Evolutionary conservation across 2,888 invertebrate species (phyloP).

Genomic region (Rhagonycha lutea): DNA sequence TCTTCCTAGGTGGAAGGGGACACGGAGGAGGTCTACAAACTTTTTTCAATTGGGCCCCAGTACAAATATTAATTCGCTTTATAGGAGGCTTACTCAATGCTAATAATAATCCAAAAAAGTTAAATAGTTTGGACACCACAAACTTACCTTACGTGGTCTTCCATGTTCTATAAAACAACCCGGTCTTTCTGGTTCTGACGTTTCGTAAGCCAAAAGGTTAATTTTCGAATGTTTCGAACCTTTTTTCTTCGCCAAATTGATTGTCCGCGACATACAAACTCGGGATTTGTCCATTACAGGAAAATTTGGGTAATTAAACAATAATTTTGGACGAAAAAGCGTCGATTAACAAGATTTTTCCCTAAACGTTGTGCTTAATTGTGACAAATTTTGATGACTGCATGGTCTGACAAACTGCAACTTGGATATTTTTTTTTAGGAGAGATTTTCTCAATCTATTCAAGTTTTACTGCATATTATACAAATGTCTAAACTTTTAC

Average conservation of each 20-base stretch:
- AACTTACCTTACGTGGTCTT: neutral
- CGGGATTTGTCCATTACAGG: slow-evolving; percentile 32
- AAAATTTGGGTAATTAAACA: neutral
- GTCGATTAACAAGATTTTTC: neutral
- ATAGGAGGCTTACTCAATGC: slow-evolving; percentile 24
- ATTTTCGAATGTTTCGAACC: slow-evolving; percentile 40
- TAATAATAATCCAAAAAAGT: neutral
- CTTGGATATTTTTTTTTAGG: too few species aligned
- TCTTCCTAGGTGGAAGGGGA: slow-evolving; percentile 42
- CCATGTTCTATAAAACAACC: neutral
- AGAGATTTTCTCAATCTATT: too few species aligned
- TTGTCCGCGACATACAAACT: slow-evolving; percentile 41
- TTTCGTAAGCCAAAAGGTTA: slow-evolving; percentile 22
- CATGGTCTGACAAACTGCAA: neutral
- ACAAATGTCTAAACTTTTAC: neutral
- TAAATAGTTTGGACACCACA: neutral
- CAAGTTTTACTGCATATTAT: neutral
- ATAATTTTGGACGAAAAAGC: neutral
- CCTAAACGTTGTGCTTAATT: neutral
- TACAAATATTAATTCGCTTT: slow-evolving; percentile 51
- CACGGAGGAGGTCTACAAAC: slow-evolving; percentile 48
- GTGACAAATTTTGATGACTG: neutral
- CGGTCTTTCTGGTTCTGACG: neutral
- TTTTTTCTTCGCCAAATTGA: slow-evolving; percentile 47
- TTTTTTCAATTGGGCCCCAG: slow-evolving; percentile 49